phyloP scores from a whole-genome alignment of 2,113 vertebrate genomes.

The Eolophus roseicapilla region DNA sequence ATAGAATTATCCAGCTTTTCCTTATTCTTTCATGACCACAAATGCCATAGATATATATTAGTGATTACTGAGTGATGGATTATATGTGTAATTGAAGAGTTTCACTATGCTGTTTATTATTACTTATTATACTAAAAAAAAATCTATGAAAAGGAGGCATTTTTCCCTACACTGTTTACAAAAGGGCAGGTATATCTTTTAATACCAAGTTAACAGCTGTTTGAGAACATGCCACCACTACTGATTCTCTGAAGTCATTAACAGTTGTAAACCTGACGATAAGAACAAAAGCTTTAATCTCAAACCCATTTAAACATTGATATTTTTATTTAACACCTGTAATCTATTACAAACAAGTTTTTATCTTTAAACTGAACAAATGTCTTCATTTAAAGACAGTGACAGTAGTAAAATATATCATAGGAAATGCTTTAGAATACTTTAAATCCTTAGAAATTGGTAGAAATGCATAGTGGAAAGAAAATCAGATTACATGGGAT shows the following conservation, averaged over 20 bases:
- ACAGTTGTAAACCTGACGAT: not conserved
- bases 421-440: not conserved
- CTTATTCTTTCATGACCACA: not conserved
- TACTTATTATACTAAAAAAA: not conserved
- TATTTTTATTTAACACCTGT: not conserved
- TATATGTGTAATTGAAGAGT: fast-evolving
- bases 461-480: not conserved
- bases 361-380: not conserved
- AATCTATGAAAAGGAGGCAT: not conserved
- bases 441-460: not conserved
- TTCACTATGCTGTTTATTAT: not conserved
- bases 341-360: not conserved
- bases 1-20: not conserved
- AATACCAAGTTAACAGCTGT: not conserved
- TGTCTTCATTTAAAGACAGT: not conserved
- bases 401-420: not conserved
- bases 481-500: not conserved
- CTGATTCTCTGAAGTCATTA: not conserved
- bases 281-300: not conserved
- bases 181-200: not conserved
- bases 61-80: not conserved
- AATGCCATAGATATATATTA: not conserved
- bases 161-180: not conserved
- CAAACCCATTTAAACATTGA: not conserved
- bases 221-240: not conserved